A percentile compares a stretch with the other conserved stretches of the same genome.
Evolutionary conservation across 2,797 vertebrate genomes (phyloP).

Genomic region (Cyprinodon diabolis): DNA sequence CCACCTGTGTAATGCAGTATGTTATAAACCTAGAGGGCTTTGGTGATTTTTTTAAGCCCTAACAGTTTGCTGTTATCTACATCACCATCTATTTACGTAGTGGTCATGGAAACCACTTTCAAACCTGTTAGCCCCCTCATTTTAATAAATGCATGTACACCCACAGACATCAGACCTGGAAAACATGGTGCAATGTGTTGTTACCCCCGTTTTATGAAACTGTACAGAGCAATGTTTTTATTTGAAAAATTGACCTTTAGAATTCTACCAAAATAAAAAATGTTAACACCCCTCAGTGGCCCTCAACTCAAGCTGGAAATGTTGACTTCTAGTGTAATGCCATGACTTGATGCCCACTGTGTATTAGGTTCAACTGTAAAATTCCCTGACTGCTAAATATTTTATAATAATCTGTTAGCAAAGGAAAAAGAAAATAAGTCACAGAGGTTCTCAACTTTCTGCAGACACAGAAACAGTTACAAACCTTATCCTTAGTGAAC

Average conservation of each 20-base stretch:
- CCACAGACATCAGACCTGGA: slow-evolving; percentile 22
- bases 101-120: slow-evolving; percentile 64
- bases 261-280: not conserved
- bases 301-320: slow-evolving; percentile 3
- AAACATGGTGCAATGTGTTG: not conserved
- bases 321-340: not conserved
- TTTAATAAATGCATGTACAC: slow-evolving; percentile 37
- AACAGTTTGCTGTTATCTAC: slow-evolving; percentile 35
- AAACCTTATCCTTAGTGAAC: not conserved
- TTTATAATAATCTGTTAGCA: not conserved
- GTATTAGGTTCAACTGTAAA: not conserved
- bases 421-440: not conserved
- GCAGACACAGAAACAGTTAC: not conserved
- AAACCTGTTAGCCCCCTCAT: slow-evolving; percentile 40
- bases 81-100: slow-evolving; percentile 56
- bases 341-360: not conserved
- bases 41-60: slow-evolving; percentile 11
- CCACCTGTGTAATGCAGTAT: slow-evolving; percentile 6
- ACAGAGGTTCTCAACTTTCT: not conserved
- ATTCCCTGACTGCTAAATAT: not conserved
- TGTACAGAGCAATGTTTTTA: not conserved
- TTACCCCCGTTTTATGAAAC: not conserved
- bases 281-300: not conserved
- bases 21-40: slow-evolving; percentile 26
- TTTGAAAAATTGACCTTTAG: not conserved